Evolutionary conservation across 2,797 vertebrate species (phyloP), one percentile per base, ranked within the genome.

Genomic region (Scolopax rusticola): DNA sequence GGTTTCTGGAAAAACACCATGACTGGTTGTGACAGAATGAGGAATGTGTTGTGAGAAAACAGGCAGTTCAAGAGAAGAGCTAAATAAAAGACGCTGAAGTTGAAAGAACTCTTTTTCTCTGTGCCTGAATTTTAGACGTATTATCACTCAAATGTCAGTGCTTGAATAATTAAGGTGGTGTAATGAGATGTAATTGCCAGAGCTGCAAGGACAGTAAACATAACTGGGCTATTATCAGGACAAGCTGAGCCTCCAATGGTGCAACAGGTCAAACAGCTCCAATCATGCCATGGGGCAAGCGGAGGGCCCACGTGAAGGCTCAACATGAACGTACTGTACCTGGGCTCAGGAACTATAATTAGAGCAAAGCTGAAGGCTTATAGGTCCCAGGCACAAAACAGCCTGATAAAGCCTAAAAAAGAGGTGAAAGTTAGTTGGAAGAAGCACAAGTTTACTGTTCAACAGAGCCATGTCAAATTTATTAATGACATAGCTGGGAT

Each of bases 151-250:
- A 89, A 95, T 82, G 84, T 76, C 87, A 95, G 81, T 56, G 53
- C 54, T 71, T 95, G 88, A 95, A 95, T 94, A 97, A 96, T 90
- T 93, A 92, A 85, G 57, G 74, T 90, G 87, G 12, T 93, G 93
- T 89, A 94, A 95, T 56, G 30, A 92, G 80, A 86, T n/a, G 89
- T 90, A 97, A 96, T 86, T 81, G 87, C 87, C 60, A 96, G 94
- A 91, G 63, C 69, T 93, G 78, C 95, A 97, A 97, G 96, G 89
- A 97, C 96, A 96, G 96, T 93, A 97, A 97, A 97, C 92, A 97
- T n/a, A 96, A 93, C 67, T 93, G 91, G 17, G 2, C 54, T 43
- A 88, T 77, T 93, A 94, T 90, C 93, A 95, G 94, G 78, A 94
- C 77, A 94, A 77, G 61, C 65, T 95, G 93, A 96, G 65, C 88